These are phyloP conservation scores for Craseonycteris thonglongyai DNA, from an alignment of 2,113 vertebrate genomes.

Conservation along the genomic window DNA sequence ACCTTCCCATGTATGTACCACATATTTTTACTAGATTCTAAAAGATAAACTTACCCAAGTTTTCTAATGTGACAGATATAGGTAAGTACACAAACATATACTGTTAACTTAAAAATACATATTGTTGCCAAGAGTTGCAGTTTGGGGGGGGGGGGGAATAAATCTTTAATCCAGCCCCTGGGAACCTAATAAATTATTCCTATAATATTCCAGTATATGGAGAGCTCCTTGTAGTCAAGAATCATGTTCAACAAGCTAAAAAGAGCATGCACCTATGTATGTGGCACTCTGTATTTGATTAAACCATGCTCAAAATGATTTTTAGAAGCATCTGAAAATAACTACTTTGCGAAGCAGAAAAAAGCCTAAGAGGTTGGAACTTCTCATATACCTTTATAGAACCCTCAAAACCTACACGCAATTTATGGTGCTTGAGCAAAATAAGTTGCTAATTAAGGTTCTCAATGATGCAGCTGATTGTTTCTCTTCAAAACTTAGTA, in stretches of 20 bases:
- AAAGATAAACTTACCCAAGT: neutral
- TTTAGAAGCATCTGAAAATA: neutral
- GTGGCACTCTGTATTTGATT: neutral
- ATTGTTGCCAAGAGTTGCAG: neutral
- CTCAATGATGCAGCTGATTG: neutral
- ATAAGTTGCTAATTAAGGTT: neutral
- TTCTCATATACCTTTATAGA: neutral
- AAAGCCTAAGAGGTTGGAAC: neutral
- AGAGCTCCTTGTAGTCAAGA: neutral
- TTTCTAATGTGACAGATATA: neutral
- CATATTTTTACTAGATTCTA: neutral
- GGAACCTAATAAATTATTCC: slow-evolving; percentile 15
- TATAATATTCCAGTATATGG: neutral
- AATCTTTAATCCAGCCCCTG: neutral
- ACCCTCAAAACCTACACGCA: neutral
- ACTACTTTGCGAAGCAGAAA: neutral
- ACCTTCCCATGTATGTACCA: neutral
- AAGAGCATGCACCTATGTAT: neutral
- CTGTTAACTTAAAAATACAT: neutral
- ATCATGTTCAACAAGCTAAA: neutral
- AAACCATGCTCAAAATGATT: neutral
- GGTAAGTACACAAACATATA: neutral
- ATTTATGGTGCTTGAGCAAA: neutral
- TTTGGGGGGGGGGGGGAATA: neutral
- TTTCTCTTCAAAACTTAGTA: neutral